Evolutionary conservation across 2,113 vertebrate species (phyloP).

Genomic region (Strigops habroptila): DNA sequence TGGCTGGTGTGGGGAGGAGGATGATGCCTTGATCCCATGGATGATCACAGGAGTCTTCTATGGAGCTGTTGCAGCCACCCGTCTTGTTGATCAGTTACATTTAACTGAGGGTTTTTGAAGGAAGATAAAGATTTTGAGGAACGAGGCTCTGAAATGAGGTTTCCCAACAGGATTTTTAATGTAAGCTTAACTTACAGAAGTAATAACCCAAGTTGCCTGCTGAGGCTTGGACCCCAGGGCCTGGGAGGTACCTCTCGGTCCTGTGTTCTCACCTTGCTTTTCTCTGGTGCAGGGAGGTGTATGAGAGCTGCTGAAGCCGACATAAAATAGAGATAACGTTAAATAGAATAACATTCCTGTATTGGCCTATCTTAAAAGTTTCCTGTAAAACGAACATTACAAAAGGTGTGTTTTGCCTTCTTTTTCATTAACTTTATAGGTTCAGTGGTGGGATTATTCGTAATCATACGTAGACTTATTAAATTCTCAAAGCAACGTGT

Average conservation of each 20-base stretch:
- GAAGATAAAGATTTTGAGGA: not conserved
- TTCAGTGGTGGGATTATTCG: not conserved
- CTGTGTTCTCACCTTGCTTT: fast-evolving
- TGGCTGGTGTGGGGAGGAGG: not conserved
- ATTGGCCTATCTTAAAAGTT: fast-evolving
- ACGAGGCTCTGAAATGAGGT: not conserved
- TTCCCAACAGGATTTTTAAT: not conserved
- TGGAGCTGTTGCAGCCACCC: not conserved
- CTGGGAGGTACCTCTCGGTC: not conserved
- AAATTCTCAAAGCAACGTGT: not conserved
- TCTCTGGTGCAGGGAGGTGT: fast-evolving
- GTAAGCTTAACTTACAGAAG: not conserved
- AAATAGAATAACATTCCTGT: not conserved
- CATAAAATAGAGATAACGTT: not conserved
- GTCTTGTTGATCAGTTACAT: fast-evolving
- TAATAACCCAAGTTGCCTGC: not conserved
- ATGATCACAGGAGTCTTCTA: fast-evolving
- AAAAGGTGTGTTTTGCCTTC: not conserved
- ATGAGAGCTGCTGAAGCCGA: not conserved
- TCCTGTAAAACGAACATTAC: not conserved
- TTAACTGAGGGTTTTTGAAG: not conserved
- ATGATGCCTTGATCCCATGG: not conserved
- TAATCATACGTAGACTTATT: fast-evolving
- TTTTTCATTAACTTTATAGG: not conserved
- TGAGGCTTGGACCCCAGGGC: not conserved